Evolutionary conservation across 2,113 vertebrate genomes (phyloP).

Genomic region (Cyphomyrus plagiostoma): DNA sequence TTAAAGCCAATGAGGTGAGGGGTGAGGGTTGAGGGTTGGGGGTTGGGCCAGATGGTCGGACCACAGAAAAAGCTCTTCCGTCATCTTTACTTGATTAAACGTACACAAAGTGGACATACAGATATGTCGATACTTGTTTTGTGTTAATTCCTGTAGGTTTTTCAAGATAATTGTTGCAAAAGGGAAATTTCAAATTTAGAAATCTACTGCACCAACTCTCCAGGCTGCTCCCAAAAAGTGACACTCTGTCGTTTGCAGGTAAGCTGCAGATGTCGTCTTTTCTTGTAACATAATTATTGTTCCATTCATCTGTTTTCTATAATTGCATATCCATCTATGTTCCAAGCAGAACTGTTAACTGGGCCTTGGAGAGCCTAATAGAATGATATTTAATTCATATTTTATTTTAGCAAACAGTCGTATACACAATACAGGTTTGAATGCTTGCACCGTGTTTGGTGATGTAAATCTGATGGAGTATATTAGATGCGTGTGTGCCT

Average conservation of each 20-base stretch:
- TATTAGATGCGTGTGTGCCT: not conserved
- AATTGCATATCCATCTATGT: not conserved
- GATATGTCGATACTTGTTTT: not conserved
- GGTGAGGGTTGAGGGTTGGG: not conserved
- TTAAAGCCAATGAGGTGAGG: slow-evolving; percentile 75
- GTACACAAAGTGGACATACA: not conserved
- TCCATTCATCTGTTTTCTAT: not conserved
- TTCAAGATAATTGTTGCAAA: slow-evolving; percentile 82
- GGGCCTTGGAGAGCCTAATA: not conserved
- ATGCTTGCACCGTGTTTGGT: not conserved
- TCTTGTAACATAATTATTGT: not conserved
- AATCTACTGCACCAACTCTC: slow-evolving; percentile 73
- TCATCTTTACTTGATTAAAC: not conserved
- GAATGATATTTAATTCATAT: not conserved
- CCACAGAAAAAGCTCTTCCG: not conserved
- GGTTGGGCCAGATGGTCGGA: not conserved
- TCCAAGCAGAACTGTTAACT: not conserved
- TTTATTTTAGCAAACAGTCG: not conserved
- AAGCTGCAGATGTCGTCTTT: slow-evolving; percentile 21
- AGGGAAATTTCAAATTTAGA: slow-evolving; percentile 77
- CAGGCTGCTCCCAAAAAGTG: slow-evolving; percentile 62
- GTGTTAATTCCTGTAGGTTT: slow-evolving; percentile 60
- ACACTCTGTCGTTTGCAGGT: slow-evolving; percentile 73
- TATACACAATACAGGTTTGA: not conserved
- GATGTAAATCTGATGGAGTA: not conserved